These are phyloP conservation scores for Scelioninae gen. 1 DNA, from an alignment of 2,888 invertebrate genomes.

Conservation along the genomic window DNA sequence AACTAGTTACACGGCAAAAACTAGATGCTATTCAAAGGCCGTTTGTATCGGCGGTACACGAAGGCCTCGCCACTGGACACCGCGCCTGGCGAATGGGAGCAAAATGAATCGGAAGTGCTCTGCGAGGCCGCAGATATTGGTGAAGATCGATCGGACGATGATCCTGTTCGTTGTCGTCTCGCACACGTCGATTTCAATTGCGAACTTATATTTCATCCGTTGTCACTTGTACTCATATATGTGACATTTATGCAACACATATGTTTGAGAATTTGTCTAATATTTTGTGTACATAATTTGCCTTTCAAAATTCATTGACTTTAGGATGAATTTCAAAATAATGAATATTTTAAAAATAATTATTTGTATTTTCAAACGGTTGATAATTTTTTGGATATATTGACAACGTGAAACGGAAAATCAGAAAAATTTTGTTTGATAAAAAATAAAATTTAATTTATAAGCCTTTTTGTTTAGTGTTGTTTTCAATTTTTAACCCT, in stretches of 20 bases:
- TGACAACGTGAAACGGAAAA: no score
- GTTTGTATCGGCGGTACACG: conserved; percentile 74
- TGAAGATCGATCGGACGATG: conserved; percentile 45
- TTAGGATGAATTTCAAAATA: neutral
- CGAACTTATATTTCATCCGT: conserved; percentile 21
- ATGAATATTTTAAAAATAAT: no score
- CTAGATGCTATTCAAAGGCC: conserved; percentile 80
- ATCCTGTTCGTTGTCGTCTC: conserved; percentile 18
- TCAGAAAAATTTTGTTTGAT: no score
- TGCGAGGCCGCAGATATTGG: conserved; percentile 28
- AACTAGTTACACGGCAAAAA: conserved; percentile 80
- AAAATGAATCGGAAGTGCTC: conserved; percentile 68
- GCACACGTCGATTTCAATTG: conserved; percentile 31
- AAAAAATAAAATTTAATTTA: no score
- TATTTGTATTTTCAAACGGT: no score
- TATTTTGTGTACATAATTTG: neutral
- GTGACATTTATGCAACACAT: conserved; percentile 2
- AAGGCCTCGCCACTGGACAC: conserved; percentile 60
- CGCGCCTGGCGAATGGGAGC: conserved; percentile 62
- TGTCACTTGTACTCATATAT: conserved; percentile 7
- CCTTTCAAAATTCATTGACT: neutral
- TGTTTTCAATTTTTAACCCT: no score
- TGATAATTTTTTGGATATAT: no score
- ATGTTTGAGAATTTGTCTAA: conserved; percentile 21
- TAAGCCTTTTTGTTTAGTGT: no score